Evolutionary conservation across 2,113 vertebrate genomes (phyloP).

Genomic region (Eidolon helvum): DNA sequence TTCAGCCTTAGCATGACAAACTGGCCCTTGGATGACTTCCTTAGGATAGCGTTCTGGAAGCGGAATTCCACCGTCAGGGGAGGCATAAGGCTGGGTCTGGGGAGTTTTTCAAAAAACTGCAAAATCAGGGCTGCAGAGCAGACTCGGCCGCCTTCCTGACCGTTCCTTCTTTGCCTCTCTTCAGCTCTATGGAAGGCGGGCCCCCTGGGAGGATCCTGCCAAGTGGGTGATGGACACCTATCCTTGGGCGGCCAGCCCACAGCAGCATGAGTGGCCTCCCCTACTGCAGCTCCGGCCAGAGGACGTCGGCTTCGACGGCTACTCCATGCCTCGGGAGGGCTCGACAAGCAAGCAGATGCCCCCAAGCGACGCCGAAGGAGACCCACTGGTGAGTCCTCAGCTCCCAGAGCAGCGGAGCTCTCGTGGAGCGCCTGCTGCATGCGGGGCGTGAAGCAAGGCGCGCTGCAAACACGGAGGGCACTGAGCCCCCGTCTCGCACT

Average conservation of each 20-base stretch:
- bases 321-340: constrained; percentile 91
- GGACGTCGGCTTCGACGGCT: constrained; percentile 97
- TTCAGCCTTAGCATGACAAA: neutral
- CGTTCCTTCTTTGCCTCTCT: neutral
- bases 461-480: neutral
- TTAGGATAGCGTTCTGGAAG: neutral
- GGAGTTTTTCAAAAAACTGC: neutral
- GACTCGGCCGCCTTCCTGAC: neutral
- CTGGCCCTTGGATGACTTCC: neutral
- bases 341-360: constrained; percentile 89
- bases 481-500: neutral
- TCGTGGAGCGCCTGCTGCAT: neutral
- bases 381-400: constrained; percentile 92
- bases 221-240: constrained; percentile 98
- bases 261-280: constrained; percentile 95
- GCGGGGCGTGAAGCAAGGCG: fast-evolving
- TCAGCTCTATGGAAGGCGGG: constrained; percentile 94
- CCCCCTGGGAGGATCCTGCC: constrained; percentile 96
- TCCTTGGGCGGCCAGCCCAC: constrained; percentile 91
- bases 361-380: constrained; percentile 92
- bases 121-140: neutral
- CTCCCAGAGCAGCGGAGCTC: neutral
- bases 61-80: too few relatives aligned
- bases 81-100: fast-evolving
- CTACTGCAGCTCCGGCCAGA: constrained; percentile 96